phyloP scores from a whole-genome alignment of 1,140 invertebrate species.

The Drosophila neocordata region DNA sequence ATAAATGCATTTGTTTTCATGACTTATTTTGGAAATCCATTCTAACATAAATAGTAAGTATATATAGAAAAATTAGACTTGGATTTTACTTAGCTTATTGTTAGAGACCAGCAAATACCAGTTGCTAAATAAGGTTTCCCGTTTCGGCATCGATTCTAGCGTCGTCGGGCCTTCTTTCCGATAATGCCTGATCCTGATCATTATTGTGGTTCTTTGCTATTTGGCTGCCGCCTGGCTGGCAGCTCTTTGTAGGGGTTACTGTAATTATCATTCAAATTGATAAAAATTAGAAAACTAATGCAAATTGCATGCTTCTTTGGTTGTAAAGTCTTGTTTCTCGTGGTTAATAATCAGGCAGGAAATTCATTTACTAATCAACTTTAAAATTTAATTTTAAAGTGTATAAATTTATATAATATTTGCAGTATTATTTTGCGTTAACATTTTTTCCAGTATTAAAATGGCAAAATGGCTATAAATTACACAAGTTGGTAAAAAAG shows the following conservation, averaged over 20 bases:
- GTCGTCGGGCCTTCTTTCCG: neutral
- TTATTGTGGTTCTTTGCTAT: conserved; percentile 66
- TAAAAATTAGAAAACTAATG: conserved; percentile 16
- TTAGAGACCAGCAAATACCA: conserved; percentile 45
- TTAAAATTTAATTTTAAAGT: conserved; percentile 10
- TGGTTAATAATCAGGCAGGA: conserved; percentile 54
- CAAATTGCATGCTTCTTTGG: neutral
- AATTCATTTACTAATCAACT: conserved; percentile 27
- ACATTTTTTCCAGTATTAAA: conserved; percentile 31
- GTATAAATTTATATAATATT: conserved; percentile 13
- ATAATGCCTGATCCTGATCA: conserved; percentile 41
- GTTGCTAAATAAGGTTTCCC: neutral
- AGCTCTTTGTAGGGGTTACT: conserved; percentile 80
- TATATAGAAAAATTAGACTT: conserved; percentile 44
- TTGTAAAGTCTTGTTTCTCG: conserved; percentile 21
- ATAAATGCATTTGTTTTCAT: conserved; percentile 82
- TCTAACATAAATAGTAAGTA: conserved; percentile 16
- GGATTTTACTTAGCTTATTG: conserved; percentile 59
- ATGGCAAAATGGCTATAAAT: conserved; percentile 68
- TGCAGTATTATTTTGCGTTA: neutral
- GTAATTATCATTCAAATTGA: conserved; percentile 41
- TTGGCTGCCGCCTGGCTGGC: conserved; percentile 78
- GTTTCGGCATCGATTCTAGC: neutral
- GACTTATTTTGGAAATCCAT: conserved; percentile 50
- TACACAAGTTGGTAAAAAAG: conserved; percentile 23